Conservation (phyloP, 2,888 invertebrate species). For the Antitype chi region DNA sequence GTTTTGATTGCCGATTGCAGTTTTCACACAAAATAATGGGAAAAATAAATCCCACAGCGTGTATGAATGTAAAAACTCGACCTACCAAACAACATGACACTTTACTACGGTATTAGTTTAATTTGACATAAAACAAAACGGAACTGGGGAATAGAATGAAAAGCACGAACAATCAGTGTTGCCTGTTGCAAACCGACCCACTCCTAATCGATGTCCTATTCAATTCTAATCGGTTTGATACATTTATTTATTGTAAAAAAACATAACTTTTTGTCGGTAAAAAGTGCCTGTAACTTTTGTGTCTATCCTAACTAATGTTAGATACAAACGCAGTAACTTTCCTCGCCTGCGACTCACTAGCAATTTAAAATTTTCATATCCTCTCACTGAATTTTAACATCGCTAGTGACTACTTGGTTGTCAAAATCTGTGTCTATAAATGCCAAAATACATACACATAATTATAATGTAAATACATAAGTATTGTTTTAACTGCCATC, state of each 20-base stretch:
- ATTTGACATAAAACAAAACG: conserved; percentile 36
- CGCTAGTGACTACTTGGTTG: no score
- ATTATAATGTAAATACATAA: no score
- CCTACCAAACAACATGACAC: conserved; percentile 35
- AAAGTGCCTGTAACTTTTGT: neutral
- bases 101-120: conserved; percentile 6
- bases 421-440: no score
- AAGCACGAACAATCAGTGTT: conserved; percentile 23
- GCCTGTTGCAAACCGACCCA: conserved; percentile 5
- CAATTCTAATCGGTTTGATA: neutral
- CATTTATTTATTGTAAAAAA: no score
- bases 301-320: no score
- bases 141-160: conserved; percentile 1
- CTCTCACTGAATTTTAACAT: no score
- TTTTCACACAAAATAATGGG: conserved; percentile 32
- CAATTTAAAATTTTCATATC: no score
- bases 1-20: neutral
- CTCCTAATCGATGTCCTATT: neutral
- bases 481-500: neutral
- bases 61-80: conserved; percentile 26
- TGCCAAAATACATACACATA: no score
- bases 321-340: no score
- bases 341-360: no score
- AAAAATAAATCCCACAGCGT: conserved; percentile 28
- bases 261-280: neutral